Evolutionary conservation across 2,888 invertebrate genomes (phyloP).

Genomic region (Danaus chrysippus): DNA sequence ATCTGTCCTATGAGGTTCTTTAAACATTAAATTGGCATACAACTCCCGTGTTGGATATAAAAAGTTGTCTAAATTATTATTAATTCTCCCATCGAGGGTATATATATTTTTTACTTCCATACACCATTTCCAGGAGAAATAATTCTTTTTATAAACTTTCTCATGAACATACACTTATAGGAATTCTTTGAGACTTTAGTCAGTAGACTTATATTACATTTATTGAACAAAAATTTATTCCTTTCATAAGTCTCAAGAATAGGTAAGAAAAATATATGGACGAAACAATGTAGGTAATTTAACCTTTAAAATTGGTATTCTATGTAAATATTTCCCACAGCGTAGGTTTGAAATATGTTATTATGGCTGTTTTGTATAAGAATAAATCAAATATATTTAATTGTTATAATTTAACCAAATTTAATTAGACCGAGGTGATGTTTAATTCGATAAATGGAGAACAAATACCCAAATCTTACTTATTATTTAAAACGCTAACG

Average conservation of each 20-base stretch:
- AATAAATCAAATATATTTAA: too few species aligned
- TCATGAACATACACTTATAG: not conserved
- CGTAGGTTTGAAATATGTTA: too few species aligned
- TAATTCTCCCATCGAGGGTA: conserved; percentile 5
- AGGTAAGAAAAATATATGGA: too few species aligned
- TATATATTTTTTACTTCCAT: conserved; percentile 10
- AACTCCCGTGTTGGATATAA: conserved; percentile 15
- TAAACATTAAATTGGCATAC: conserved; percentile 14
- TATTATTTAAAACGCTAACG: conserved; percentile 51
- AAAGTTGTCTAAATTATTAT: conserved; percentile 14
- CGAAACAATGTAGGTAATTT: too few species aligned
- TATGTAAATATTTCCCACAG: too few species aligned
- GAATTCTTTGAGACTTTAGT: conserved; percentile 5
- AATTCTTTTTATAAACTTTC: conserved; percentile 1
- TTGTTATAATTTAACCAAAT: not conserved
- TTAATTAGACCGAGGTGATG: not conserved
- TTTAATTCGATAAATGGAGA: not conserved
- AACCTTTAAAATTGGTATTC: too few species aligned
- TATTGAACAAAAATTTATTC: not conserved
- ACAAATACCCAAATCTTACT: conserved; percentile 28
- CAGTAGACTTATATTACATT: not conserved
- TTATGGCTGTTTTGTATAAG: too few species aligned
- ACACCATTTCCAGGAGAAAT: conserved; percentile 3
- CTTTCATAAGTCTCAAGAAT: not conserved
- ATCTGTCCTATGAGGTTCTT: conserved; percentile 16